Percentiles rank a stretch among this genome's conserved stretches.
These are phyloP conservation scores for Aphaenogaster floridana DNA, from an alignment of 1,140 invertebrate species.

Conservation along the genomic window DNA sequence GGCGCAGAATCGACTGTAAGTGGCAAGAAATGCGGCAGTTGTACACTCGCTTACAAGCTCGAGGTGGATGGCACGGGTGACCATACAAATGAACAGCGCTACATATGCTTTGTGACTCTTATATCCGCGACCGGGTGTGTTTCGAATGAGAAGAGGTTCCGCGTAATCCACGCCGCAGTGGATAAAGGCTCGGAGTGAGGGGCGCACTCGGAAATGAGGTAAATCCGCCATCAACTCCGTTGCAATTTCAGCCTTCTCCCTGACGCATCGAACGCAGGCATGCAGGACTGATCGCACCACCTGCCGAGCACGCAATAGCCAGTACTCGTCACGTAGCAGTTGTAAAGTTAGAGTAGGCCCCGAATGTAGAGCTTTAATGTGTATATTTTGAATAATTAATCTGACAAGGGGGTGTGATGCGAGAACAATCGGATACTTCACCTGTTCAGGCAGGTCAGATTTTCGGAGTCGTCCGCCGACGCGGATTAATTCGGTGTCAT, in stretches of 20 bases:
- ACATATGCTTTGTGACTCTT: neutral
- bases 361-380: conserved; percentile 51
- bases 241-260: conserved; percentile 76
- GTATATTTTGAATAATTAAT: conserved; percentile 40
- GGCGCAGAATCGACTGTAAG: too few species aligned
- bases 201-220: conserved; percentile 37
- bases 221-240: conserved; percentile 79
- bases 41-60: conserved; percentile 77
- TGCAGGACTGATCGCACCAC: neutral
- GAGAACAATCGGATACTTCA: conserved; percentile 79
- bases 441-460: conserved; percentile 1
- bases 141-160: conserved; percentile 71
- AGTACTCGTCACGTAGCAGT: conserved; percentile 49
- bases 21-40: conserved; percentile 38
- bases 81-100: conserved; percentile 62
- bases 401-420: conserved; percentile 27
- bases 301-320: conserved; percentile 67
- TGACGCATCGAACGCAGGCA: conserved; percentile 55
- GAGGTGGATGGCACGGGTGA: conserved; percentile 79
- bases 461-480: conserved; percentile 78
- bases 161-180: conserved; percentile 79
- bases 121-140: neutral
- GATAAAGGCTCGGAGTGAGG: conserved; percentile 64
- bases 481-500: conserved; percentile 66
- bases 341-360: conserved; percentile 66